Base-by-base conservation (phyloP, 2,797 vertebrate genomes). In the Huso huso region DNA sequence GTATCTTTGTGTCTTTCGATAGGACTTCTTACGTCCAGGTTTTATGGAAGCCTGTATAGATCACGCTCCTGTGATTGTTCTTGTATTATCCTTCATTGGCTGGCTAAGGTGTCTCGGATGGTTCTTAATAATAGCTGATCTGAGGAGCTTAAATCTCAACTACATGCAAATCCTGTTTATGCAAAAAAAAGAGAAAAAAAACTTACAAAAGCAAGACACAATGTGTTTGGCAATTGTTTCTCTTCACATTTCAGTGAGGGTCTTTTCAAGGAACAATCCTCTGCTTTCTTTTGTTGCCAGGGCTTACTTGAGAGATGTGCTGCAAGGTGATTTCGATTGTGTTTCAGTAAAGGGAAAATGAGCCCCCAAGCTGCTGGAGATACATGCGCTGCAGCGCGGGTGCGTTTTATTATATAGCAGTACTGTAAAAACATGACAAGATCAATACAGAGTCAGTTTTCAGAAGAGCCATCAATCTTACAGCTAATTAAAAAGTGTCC, bases 381-480 rank as follows among this genome's bases (percentile, higher is more conserved):
- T 51, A 13, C 11, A 62, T 15, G 8, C 50, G 49, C 59, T 23
- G 23, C 11, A 51, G 13, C 8, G 51, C 7, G 48, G 8, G 15
- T 7, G 8, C 9, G 8, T 62, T 62, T n/a, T 15, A 49, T 48
- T 18, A 13, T 13, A 51, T n/a, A 52, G 60, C 50, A 15, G 13
- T 6, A n/a, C 13, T 61, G 61, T 66, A 65, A 58, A 49, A 66
- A 63, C 69, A 63, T 68, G 68, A 37, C 75, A 70, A 70, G 60
- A 72, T 73, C 71, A 72, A 76, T 72, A 70, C 71, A 69, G 51
- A 72, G 69, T 72, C 65, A 61, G 11, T 63, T 77, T 79, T 77
- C 69, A 74, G 64, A 77, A 63, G 61, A 68, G 66, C 12, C 73
- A 65, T 79, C 78, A 82, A 80, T 77, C 68, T 75, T 76, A 68